A percentile compares a stretch with the other conserved stretches of the same genome.
Conservation (phyloP, 92 coral and sea anemone genomes). For the Bergia puertoricense region DNA sequence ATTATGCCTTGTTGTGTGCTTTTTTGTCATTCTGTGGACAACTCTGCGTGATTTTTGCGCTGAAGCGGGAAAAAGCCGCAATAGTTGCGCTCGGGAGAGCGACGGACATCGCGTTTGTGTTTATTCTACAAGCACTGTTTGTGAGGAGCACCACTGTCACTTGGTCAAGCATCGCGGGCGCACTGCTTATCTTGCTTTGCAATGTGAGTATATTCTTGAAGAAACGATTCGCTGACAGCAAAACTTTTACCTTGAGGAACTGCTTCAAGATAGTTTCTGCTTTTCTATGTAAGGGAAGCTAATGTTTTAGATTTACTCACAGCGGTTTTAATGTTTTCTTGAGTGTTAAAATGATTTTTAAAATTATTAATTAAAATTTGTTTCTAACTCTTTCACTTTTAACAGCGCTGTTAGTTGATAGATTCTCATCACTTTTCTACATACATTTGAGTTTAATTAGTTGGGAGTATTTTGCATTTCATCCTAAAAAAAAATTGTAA, state of each 20-base stretch:
- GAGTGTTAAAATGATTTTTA: too few species aligned
- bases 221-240: slow-evolving; percentile 6
- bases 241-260: slow-evolving; percentile 12
- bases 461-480: too few species aligned
- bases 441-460: too few species aligned
- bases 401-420: too few species aligned
- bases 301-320: background rate
- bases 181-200: slow-evolving; percentile 62
- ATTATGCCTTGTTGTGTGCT: slow-evolving; percentile 41
- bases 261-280: background rate
- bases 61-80: slow-evolving; percentile 60
- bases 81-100: slow-evolving; percentile 68
- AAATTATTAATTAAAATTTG: too few species aligned
- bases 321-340: background rate
- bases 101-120: slow-evolving; percentile 64
- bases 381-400: too few species aligned
- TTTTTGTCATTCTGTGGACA: slow-evolving; percentile 53
- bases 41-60: slow-evolving; percentile 52
- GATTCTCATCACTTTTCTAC: too few species aligned
- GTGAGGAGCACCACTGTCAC: slow-evolving; percentile 48
- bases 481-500: too few species aligned
- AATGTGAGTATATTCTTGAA: slow-evolving; percentile 60
- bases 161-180: slow-evolving; percentile 64
- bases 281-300: background rate
- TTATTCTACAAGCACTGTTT: slow-evolving; percentile 59